Conservation (phyloP, 2,888 invertebrate species). For the Pristionchus japonicus region DNA sequence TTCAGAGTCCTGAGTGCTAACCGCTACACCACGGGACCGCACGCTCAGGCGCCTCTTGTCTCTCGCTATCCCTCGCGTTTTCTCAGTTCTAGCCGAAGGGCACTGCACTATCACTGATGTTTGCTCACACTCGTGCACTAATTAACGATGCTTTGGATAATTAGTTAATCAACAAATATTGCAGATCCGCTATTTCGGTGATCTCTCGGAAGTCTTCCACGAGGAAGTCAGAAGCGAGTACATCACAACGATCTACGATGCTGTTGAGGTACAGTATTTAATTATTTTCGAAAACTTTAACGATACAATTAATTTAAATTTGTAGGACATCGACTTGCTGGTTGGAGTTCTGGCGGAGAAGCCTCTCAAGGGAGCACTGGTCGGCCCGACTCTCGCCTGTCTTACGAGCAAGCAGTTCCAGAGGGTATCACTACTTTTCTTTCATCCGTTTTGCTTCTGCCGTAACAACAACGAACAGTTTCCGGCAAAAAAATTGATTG, state of each 20-base stretch:
- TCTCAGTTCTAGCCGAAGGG: neutral
- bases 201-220: conserved; percentile 62
- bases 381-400: conserved; percentile 75
- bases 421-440: conserved; percentile 55
- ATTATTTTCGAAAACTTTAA: neutral
- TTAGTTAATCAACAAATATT: conserved; percentile 1
- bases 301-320: conserved; percentile 26
- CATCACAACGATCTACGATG: conserved; percentile 57
- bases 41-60: neutral
- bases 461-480: too few relatives aligned
- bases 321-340: conserved; percentile 74
- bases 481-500: neutral
- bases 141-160: neutral
- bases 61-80: neutral
- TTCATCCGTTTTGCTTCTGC: neutral
- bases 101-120: neutral
- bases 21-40: conserved; percentile 57
- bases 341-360: conserved; percentile 73
- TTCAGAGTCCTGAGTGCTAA: conserved; percentile 61
- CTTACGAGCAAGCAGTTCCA: conserved; percentile 74
- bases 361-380: conserved; percentile 68
- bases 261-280: conserved; percentile 31
- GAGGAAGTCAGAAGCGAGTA: conserved; percentile 61
- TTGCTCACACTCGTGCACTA: neutral
- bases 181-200: conserved; percentile 62